A percentile compares a stretch with the other conserved stretches of the same genome.
Evolutionary conservation across 1,140 invertebrate species (phyloP).

Genomic region (Maconellicoccus hirsutus): DNA sequence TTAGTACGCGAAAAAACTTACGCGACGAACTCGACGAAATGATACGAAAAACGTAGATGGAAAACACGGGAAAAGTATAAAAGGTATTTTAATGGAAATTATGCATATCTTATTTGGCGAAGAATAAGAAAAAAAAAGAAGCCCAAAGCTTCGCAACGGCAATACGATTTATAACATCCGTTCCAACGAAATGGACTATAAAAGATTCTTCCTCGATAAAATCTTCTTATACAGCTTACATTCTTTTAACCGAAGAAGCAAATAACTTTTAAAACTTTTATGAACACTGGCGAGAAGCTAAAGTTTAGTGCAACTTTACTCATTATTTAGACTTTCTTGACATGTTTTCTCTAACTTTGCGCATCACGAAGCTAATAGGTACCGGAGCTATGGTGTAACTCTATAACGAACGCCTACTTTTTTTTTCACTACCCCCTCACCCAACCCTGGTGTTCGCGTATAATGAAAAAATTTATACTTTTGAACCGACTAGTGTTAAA

Average conservation of each 20-base stretch:
- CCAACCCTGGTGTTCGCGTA: no score
- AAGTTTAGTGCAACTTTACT: slow-evolving; percentile 16
- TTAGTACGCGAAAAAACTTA: no score
- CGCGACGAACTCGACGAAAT: no score
- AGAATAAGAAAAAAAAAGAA: neutral
- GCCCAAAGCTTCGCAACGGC: neutral
- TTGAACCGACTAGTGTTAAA: no score
- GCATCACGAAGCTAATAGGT: slow-evolving; percentile 2
- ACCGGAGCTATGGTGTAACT: neutral
- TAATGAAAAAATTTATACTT: no score
- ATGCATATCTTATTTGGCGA: slow-evolving; percentile 19
- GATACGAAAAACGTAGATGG: no score
- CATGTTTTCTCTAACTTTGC: slow-evolving; percentile 18
- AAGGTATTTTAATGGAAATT: slow-evolving; percentile 20
- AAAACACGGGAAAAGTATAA: no score
- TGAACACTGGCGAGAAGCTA: slow-evolving; percentile 10
- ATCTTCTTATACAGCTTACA: slow-evolving; percentile 18
- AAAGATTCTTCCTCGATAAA: slow-evolving; percentile 17
- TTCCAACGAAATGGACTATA: slow-evolving; percentile 20
- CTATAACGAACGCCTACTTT: neutral
- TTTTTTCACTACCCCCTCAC: neutral
- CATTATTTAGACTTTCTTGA: slow-evolving; percentile 19
- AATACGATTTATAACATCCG: slow-evolving; percentile 20
- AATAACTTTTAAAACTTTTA: slow-evolving; percentile 21
- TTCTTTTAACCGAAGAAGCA: slow-evolving; percentile 19